Conservation (phyloP, 2,888 invertebrate species). For the Melanophora roralis region DNA sequence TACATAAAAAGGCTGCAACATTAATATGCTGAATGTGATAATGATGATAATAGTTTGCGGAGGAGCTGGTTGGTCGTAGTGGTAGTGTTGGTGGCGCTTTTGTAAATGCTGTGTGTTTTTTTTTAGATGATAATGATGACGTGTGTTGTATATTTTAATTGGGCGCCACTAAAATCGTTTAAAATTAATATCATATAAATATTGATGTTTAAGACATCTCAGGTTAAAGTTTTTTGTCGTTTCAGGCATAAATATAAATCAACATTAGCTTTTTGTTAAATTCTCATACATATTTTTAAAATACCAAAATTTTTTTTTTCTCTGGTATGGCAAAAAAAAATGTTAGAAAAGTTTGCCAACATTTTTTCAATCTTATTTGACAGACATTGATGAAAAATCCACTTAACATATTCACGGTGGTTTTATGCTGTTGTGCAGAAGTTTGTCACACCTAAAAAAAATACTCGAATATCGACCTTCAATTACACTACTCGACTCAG, state of each 20-base stretch:
- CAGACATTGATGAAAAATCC: no score
- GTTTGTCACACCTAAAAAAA: no score
- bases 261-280: not conserved
- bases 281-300: no score
- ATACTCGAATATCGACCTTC: no score
- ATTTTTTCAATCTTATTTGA: no score
- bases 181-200: constrained; percentile 58
- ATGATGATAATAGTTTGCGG: constrained; percentile 11
- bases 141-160: constrained; percentile 57
- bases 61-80: constrained; percentile 1
- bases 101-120: not conserved
- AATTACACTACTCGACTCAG: no score
- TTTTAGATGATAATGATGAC: constrained; percentile 19
- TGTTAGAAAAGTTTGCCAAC: no score
- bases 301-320: no score
- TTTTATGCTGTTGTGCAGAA: no score
- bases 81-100: constrained; percentile 30
- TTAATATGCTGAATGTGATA: not conserved
- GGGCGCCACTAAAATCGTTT: constrained; percentile 61
- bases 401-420: no score
- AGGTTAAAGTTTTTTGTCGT: not conserved
- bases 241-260: constrained; percentile 13
- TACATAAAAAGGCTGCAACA: constrained; percentile 5
- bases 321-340: no score
- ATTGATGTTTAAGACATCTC: constrained; percentile 36